Evolutionary conservation across 1,140 invertebrate species (phyloP).

Genomic region (Ips nitidus): DNA sequence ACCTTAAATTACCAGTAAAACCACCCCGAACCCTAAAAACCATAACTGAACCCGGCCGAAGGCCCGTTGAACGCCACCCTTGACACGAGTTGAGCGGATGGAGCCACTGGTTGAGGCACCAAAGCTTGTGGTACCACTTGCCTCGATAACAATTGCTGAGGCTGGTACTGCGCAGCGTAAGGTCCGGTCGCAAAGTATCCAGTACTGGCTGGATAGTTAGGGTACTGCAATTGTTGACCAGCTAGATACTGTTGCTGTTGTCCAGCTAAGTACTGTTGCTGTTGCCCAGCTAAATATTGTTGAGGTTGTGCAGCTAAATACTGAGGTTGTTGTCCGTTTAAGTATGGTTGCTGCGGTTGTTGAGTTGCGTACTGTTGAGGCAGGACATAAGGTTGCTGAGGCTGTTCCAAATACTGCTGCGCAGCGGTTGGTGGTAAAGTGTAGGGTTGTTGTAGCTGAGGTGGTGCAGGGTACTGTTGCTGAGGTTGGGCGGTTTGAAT

Average conservation of each 20-base stretch:
- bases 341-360: background rate
- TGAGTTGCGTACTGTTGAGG: background rate
- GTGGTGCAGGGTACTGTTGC: background rate
- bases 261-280: background rate
- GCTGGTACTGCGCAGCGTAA: slow-evolving; percentile 20
- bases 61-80: slow-evolving; percentile 28
- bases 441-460: slow-evolving; percentile 8
- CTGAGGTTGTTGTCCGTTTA: background rate
- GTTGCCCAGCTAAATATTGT: background rate
- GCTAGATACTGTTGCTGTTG: slow-evolving; percentile 2
- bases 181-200: slow-evolving; percentile 29
- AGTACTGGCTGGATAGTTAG: background rate
- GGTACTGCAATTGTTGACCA: background rate
- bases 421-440: background rate
- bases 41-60: slow-evolving; percentile 18
- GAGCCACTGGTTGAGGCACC: background rate
- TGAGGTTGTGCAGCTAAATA: background rate
- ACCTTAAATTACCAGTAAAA: too few relatives aligned
- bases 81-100: slow-evolving; percentile 14
- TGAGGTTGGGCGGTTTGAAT: background rate
- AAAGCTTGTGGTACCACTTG: background rate
- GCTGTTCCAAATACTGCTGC: background rate
- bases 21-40: slow-evolving; percentile 11
- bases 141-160: background rate
- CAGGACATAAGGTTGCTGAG: background rate